Percentiles rank a stretch among this genome's conserved stretches.
phyloP scores from a whole-genome alignment of 2,797 vertebrate genomes.

The Coregonus ussuriensis region DNA sequence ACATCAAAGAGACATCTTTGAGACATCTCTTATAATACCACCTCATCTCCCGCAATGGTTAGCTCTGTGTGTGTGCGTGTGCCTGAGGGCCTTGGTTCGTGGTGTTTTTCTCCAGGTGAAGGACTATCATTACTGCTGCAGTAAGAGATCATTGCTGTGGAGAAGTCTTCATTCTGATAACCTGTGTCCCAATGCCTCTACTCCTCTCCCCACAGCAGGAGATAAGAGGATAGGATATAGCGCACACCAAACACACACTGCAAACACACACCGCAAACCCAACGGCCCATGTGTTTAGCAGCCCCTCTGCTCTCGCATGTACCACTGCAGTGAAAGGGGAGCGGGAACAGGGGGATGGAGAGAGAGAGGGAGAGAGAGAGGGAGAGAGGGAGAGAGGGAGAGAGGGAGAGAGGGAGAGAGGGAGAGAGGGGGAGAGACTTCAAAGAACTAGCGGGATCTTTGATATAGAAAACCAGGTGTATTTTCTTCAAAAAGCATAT shows the following conservation, averaged over 20 bases:
- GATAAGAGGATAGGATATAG: slow-evolving; percentile 38
- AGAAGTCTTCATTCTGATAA: slow-evolving; percentile 64
- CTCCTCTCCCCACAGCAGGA: slow-evolving; percentile 38
- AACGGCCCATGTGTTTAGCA: too few species aligned
- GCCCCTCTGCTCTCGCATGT: too few species aligned
- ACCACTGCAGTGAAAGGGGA: too few species aligned
- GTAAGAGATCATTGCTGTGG: slow-evolving; percentile 38
- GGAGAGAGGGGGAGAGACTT: too few species aligned
- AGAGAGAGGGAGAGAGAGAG: too few species aligned
- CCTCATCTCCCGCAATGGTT: background rate
- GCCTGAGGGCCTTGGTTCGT: slow-evolving; percentile 22
- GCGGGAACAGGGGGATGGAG: too few species aligned
- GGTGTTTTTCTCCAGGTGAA: slow-evolving; percentile 33
- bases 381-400: too few species aligned
- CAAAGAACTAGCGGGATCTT: background rate
- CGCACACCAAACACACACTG: too few species aligned
- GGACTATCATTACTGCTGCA: slow-evolving; percentile 53
- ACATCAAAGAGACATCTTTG: too few species aligned
- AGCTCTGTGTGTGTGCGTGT: slow-evolving; percentile 2
- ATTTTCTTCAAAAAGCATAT: background rate
- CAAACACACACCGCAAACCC: too few species aligned
- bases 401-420: too few species aligned
- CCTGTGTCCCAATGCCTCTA: slow-evolving; percentile 42
- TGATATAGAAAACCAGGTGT: background rate
- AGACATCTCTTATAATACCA: background rate